Conservation (phyloP, 2,888 invertebrate species). For the Proisotoma minuta region DNA sequence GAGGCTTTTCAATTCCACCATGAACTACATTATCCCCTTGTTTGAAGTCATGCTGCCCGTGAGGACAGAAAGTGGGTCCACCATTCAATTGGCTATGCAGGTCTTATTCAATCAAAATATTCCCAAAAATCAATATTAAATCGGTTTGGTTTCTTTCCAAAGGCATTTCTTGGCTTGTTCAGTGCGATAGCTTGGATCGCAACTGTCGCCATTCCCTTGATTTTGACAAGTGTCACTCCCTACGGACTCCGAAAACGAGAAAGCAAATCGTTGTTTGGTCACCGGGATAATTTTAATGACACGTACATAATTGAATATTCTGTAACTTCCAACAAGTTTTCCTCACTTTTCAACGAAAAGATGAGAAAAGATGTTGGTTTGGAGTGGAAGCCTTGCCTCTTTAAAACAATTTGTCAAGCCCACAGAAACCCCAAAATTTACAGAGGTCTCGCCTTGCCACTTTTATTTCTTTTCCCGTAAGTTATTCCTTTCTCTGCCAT, state of each 20-base stretch:
- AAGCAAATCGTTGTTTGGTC: background rate
- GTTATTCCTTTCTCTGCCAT: background rate
- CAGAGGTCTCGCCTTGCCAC: slow-evolving; percentile 13
- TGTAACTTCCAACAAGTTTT: background rate
- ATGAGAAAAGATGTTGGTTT: slow-evolving; percentile 18
- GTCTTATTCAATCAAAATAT: slow-evolving; percentile 3
- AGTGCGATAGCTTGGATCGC: slow-evolving; percentile 27
- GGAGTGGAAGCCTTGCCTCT: slow-evolving; percentile 20
- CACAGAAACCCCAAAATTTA: slow-evolving; percentile 17
- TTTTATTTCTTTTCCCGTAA: slow-evolving; percentile 26
- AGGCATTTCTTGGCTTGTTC: slow-evolving; percentile 31
- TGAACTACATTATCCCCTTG: slow-evolving; percentile 29
- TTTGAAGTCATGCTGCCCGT: slow-evolving; percentile 11
- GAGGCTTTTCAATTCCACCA: slow-evolving; percentile 27
- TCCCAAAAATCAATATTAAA: background rate
- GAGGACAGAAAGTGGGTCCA: slow-evolving; percentile 17
- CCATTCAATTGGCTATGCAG: slow-evolving; percentile 28
- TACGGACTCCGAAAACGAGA: slow-evolving; percentile 3
- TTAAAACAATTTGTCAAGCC: slow-evolving; percentile 29
- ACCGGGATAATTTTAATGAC: background rate
- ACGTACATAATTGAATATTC: background rate
- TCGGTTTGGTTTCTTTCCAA: background rate
- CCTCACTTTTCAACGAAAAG: slow-evolving; percentile 11
- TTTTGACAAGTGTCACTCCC: slow-evolving; percentile 14
- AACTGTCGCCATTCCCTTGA: slow-evolving; percentile 19